Evolutionary conservation across 2,888 invertebrate species (phyloP).

Genomic region (Gymnocheta viridis): DNA sequence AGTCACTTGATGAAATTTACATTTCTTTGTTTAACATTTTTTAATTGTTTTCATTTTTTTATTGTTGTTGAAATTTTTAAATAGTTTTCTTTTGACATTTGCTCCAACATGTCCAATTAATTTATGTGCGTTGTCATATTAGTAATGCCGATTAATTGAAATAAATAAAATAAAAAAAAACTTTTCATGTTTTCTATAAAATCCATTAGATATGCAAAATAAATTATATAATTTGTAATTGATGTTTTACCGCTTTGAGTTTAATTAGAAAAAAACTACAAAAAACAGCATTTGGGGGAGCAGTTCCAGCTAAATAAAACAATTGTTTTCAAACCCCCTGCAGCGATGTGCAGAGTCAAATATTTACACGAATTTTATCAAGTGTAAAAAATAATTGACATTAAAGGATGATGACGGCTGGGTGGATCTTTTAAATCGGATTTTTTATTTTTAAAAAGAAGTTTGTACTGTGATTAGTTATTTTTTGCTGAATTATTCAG

Average conservation of each 20-base stretch:
- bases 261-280: not conserved
- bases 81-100: not conserved
- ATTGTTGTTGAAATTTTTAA: not conserved
- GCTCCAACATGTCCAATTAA: constrained; percentile 38
- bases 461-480: too few species aligned
- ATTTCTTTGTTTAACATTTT: constrained; percentile 4
- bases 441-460: too few species aligned
- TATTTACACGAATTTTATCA: not conserved
- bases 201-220: constrained; percentile 67
- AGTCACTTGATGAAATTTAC: constrained; percentile 5
- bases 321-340: not conserved
- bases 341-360: not conserved
- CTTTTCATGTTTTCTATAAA: constrained; percentile 26
- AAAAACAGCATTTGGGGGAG: constrained; percentile 3
- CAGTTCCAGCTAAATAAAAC: constrained; percentile 6
- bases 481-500: too few species aligned
- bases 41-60: not conserved
- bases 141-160: constrained; percentile 56
- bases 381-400: not conserved
- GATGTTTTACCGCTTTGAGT: constrained; percentile 60
- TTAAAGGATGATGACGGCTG: not conserved
- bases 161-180: constrained; percentile 17
- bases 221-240: constrained; percentile 60
- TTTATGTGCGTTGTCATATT: constrained; percentile 61
- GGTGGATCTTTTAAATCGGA: too few species aligned